phyloP scores from a whole-genome alignment of 1,140 invertebrate species.

The Caenorhabditis tropicalis region DNA sequence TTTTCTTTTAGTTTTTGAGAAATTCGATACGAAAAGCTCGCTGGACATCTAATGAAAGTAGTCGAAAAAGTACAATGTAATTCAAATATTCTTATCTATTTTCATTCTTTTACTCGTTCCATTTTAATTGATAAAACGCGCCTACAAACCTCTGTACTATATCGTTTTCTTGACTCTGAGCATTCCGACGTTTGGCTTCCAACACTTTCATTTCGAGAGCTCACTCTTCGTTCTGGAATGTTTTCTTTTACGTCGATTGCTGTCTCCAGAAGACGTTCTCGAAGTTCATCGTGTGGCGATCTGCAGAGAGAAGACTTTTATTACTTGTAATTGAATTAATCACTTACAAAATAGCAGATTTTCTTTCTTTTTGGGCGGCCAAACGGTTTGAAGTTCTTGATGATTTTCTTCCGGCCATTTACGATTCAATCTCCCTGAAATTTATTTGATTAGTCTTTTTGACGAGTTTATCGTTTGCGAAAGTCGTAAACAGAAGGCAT shows the following conservation, averaged over 20 bases:
- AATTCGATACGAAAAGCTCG: not conserved
- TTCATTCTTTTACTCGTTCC: not conserved
- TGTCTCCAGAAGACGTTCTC: conserved; percentile 16
- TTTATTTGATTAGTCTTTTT: no score
- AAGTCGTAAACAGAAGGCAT: no score
- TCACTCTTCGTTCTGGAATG: not conserved
- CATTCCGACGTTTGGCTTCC: conserved; percentile 8
- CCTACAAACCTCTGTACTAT: not conserved
- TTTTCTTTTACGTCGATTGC: conserved; percentile 4
- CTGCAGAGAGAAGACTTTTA: not conserved
- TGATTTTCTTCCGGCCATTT: conserved; percentile 29
- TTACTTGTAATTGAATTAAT: not conserved
- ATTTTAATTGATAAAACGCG: not conserved
- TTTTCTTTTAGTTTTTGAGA: not conserved
- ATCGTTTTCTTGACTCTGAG: conserved; percentile 22
- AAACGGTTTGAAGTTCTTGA: not conserved
- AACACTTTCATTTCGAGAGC: not conserved
- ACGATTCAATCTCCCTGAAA: conserved; percentile 20
- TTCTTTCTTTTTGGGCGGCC: not conserved
- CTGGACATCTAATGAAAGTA: not conserved
- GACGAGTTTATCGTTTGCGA: no score
- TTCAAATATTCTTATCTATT: not conserved
- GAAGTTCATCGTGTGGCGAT: conserved; percentile 20
- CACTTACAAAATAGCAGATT: conserved; percentile 33
- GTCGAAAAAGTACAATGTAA: not conserved